Conservation (phyloP, 2,797 vertebrate species). For the Muscicapa comitata region DNA sequence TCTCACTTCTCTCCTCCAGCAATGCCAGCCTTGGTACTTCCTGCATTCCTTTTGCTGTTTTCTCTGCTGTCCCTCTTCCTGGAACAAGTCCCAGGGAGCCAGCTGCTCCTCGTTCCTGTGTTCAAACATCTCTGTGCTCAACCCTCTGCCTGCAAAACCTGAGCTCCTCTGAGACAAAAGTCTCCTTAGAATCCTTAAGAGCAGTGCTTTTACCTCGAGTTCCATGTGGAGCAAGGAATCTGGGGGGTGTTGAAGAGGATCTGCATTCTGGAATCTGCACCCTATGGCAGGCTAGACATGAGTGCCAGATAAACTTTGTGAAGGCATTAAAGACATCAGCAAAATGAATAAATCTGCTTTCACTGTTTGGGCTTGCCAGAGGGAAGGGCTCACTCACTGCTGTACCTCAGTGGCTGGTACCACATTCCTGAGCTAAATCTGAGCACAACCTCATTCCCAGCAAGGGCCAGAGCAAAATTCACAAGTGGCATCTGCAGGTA, state of each 20-base stretch:
- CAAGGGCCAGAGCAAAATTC: background rate
- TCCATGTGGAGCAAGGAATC: background rate
- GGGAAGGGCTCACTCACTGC: background rate
- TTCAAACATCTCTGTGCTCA: slow-evolving; percentile 41
- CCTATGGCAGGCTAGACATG: background rate
- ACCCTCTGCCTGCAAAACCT: slow-evolving; percentile 9
- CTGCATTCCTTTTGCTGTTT: slow-evolving; percentile 45
- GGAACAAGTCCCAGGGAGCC: slow-evolving; percentile 21
- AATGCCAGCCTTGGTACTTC: slow-evolving; percentile 31
- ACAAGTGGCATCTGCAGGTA: background rate
- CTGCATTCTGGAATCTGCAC: background rate
- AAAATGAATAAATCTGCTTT: background rate
- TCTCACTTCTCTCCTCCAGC: background rate
- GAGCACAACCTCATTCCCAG: background rate
- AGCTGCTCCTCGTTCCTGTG: slow-evolving; percentile 18
- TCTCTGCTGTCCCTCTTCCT: slow-evolving; percentile 34
- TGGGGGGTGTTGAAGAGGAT: background rate
- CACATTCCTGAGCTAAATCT: background rate
- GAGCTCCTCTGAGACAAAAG: background rate
- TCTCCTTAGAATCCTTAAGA: background rate
- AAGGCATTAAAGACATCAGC: background rate
- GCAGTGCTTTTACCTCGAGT: background rate
- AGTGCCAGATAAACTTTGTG: background rate
- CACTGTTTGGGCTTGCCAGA: background rate
- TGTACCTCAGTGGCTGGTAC: background rate